Evolutionary conservation across 2,888 invertebrate genomes (phyloP), one percentile per base, ranked within the genome.

Genomic region (Macropis europaea): DNA sequence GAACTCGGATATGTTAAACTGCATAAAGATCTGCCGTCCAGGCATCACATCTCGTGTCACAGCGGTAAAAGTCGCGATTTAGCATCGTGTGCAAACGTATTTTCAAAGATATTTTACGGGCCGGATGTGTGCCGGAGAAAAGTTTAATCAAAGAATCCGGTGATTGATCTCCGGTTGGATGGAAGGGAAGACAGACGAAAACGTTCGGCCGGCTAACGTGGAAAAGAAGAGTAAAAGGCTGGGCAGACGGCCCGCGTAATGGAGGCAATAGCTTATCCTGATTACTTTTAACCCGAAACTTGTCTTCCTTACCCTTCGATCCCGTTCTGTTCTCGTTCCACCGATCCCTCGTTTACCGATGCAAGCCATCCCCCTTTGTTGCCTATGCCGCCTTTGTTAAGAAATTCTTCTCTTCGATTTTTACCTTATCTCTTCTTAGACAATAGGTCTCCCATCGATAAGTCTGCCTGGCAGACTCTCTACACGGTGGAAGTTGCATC

Each of bases 211-310:
- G 34, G 50, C 32, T 32, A 36, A 42, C 26, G 52, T 22, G 54
- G 59, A 64, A 56, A 38, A 59, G 40, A 61, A 52, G 48, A 50
- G 50, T 48, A 63, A 74, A 74, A 61, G 38, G 76, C 63, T 48
- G 26, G 70, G 71, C 81, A 85, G 82, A 84, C 82, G 77, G 79
- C 66, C 53, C 77, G 73, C 77, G 77, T 84, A 85, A 85, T 83
- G 81, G 82, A 76, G 74, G 80, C 79, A 80, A 83, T 81, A 82
- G 82, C 82, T 86, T 84, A 84, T 79, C 82, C 82, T 82, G 84
- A 84, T 85, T 83, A 85, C 84, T 83, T 82, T 84, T 84, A 84
- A 85, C 81, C 77, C 78, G 73, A 82, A 82, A 77, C 79, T 81
- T 74, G 77, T 76, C 72, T 74, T 72, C 50, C 22, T 57, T 67